A percentile compares a stretch with the other conserved stretches of the same genome.
These are phyloP conservation scores for Drosophila dives DNA, from an alignment of 2,888 invertebrate genomes.

Conservation along the genomic window DNA sequence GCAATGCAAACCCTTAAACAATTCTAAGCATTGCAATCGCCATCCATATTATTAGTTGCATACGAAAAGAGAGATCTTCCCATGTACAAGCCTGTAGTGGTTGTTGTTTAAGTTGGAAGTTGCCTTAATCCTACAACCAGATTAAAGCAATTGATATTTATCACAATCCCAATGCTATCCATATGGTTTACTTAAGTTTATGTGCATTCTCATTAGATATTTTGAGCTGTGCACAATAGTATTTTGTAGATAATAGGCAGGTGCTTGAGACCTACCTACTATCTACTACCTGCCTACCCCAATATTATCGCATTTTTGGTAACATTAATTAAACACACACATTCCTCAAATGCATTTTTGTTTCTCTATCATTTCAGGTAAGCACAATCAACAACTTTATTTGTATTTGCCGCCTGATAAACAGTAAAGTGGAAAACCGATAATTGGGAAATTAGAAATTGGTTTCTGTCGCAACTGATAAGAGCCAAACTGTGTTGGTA, in stretches of 20 bases:
- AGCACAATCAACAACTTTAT: slow-evolving; percentile 23
- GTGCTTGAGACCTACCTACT: not conserved
- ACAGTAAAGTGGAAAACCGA: slow-evolving; percentile 25
- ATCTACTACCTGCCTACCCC: slow-evolving; percentile 41
- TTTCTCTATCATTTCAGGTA: slow-evolving; percentile 51
- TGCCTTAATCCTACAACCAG: not conserved
- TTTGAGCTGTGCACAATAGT: not conserved
- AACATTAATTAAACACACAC: slow-evolving; percentile 21
- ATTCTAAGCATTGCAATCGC: not conserved
- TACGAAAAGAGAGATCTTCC: not conserved
- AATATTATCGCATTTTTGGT: slow-evolving; percentile 17
- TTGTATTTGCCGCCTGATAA: slow-evolving; percentile 25
- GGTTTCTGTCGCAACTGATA: slow-evolving; percentile 14
- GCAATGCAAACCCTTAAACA: not conserved
- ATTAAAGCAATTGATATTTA: not conserved
- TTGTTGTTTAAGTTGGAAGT: not conserved
- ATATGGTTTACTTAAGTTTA: too few relatives aligned
- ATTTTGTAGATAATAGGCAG: not conserved
- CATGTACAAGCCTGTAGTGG: not conserved
- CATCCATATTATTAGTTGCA: not conserved
- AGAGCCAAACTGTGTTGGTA: slow-evolving; percentile 5
- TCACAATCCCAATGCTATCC: not conserved
- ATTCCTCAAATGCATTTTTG: slow-evolving; percentile 28
- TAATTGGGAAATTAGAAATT: slow-evolving; percentile 24
- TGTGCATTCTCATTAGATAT: not conserved